Evolutionary conservation across 1,140 invertebrate genomes (phyloP), one percentile per base, ranked within the genome.

Genomic region (Aporrectodea caliginosa): DNA sequence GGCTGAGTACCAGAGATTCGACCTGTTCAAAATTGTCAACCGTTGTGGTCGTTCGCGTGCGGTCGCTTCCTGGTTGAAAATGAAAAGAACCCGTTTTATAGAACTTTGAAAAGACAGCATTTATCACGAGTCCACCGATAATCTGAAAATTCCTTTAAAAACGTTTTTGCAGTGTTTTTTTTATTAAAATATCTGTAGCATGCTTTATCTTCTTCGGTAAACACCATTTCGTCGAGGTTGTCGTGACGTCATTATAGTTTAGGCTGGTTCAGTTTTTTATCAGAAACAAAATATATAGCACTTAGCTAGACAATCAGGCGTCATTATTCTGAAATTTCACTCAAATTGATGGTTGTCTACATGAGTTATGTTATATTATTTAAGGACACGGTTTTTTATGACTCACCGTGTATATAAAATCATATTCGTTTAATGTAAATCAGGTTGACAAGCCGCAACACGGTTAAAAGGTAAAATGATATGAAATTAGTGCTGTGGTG

Each of bases 71-170:
- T 58, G 43, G 43, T 58, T 58, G 43, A 58, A 6, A 22, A 58
- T 12, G 43, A 58, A 58, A 58, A 58, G 43, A 58, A 12, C 43
- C 43, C 43, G 43, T 58, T 22, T 58, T 58, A 58, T 58, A 6
- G 6, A 58, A 12, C 43, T 22, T 58, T 12, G 43, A 58, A 58
- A 58, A 22, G 43, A 58, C 6, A 58, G 43, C 43, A 22, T 58
- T 58, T 58, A 22, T 12, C 43, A 58, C 6, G 22, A 58, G 22
- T 58, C 43, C 6, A 58, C 43, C 43, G 6, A 12, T 58, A 12
- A 58, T 58, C 43, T 58, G 43, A 22, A 58, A 58, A 58, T 58
- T 58, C 43, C 43, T 58, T 58, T 58, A 58, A 58, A 58, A 58
- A 58, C 43, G 6, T 58, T 58, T 22, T 58, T 22, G 43, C 43